Evolutionary conservation across 2,888 invertebrate species (phyloP).

Genomic region (Steromphala cineraria): DNA sequence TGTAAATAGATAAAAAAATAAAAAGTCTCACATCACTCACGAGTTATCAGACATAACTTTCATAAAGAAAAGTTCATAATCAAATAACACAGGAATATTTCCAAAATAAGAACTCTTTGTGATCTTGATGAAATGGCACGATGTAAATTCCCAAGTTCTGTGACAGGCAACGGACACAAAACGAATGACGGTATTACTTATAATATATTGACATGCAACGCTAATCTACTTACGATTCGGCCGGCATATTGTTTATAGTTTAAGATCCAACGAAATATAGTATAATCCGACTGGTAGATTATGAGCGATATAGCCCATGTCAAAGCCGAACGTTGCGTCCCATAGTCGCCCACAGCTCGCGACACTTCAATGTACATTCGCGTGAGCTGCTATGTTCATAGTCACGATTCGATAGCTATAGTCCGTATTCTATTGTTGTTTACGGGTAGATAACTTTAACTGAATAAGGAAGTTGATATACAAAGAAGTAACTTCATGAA

Average conservation of each 20-base stretch:
- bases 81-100: too few relatives aligned
- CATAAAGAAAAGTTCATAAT: too few relatives aligned
- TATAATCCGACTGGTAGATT: background rate
- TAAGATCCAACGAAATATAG: background rate
- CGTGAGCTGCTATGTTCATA: background rate
- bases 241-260: background rate
- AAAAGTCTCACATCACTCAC: background rate
- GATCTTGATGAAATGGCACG: too few relatives aligned
- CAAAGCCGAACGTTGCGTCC: background rate
- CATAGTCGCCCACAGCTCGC: background rate
- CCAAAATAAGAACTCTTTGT: too few relatives aligned
- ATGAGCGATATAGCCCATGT: background rate
- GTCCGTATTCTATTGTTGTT: background rate
- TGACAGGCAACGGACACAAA: too few relatives aligned
- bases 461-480: too few relatives aligned
- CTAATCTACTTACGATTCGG: constrained; percentile 4
- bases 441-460: too few relatives aligned
- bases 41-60: background rate
- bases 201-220: background rate
- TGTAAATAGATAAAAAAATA: too few relatives aligned
- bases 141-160: too few relatives aligned
- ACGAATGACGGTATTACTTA: too few relatives aligned
- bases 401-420: background rate
- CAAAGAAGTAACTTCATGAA: too few relatives aligned
- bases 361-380: background rate